Base-by-base conservation (phyloP, 2,888 invertebrate species). In the Nebria salina region DNA sequence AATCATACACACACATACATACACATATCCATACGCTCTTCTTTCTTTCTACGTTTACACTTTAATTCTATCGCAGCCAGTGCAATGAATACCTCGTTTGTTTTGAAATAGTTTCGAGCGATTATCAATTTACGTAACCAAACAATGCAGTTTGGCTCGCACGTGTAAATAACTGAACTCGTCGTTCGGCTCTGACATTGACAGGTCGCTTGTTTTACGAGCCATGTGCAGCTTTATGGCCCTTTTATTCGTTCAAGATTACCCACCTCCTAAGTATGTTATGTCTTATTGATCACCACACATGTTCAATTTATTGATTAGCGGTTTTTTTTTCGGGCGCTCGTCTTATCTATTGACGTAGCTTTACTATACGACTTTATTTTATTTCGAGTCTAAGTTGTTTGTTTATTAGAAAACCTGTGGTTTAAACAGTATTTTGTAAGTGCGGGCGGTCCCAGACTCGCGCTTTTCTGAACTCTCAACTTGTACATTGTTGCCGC, bases 141-240 rank as follows among this genome's bases (percentile, higher is more conserved):
- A 79, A 79, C 79, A 80, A 80, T 80, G 72, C 64, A 75, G 15
- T 75, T 41, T 13, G 54, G 54, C 8, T 54, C 65, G 64, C 80
- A 80, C 80, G 80, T 80, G 80, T 20, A 66, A 72, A 72, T 54
- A 8, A 54, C 54, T 13, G 6, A 15, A 77, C 65, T 65, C 66
- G 13, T 54, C 66, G 26, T 68, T 34, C 20, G 20, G 74, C 41
- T 43, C 2, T 79, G 79, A 80, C 75, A 80, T 80, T 80, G 80
- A 80, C 80, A 80, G 80, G 34, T 41, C 26, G 72, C 26, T 41
- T 80, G 75, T 75, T 80, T 80, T 80, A 75, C 75, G 64, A 64
- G 64, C 64, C 80, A 80, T 80, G 80, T 80, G 80, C 65, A 70
- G n/a, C 75, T 79, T 79, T 79, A 79, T 68, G 68, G 42, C 73